Conservation (phyloP, 37 sponge, comb jelly and placozoan species). For the Aplysina aerophoba region DNA sequence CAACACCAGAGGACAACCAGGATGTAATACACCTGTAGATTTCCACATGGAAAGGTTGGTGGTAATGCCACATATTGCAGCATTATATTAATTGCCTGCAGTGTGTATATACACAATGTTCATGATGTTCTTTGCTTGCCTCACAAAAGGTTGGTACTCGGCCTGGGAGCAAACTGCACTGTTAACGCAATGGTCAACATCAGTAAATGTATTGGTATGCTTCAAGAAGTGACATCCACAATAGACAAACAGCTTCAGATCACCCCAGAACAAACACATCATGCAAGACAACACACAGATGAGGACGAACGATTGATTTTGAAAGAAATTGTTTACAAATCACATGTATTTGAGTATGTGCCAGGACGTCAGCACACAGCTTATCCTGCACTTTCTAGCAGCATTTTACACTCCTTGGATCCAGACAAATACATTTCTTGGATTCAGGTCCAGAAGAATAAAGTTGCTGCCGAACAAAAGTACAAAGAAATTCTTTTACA, state of each 20-base stretch:
- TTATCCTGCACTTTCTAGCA: not conserved
- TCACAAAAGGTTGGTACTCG: not conserved
- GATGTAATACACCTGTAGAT: constrained; percentile 26
- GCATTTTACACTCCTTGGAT: not conserved
- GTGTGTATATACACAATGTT: too few relatives aligned
- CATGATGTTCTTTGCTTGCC: not conserved
- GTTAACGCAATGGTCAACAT: not conserved
- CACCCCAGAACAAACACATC: constrained; percentile 13
- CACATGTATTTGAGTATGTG: constrained; percentile 46
- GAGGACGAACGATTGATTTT: not conserved
- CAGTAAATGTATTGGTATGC: not conserved
- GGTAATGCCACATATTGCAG: too few relatives aligned
- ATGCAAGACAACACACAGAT: not conserved
- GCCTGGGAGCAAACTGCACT: constrained; percentile 14
- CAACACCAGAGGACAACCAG: constrained; percentile 27
- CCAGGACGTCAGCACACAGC: constrained; percentile 40
- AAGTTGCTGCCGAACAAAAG: not conserved
- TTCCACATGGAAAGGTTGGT: constrained; percentile 34
- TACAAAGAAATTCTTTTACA: not conserved
- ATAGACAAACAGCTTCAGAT: not conserved
- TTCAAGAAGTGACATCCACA: not conserved
- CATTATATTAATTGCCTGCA: too few relatives aligned
- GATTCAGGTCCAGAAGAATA: not conserved
- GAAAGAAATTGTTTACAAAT: constrained; percentile 10
- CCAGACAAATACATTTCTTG: not conserved